Percentiles rank a stretch among this genome's conserved stretches.
phyloP scores from a whole-genome alignment of 92 coral and sea anemone species.

The Pocillopora meandrina region DNA sequence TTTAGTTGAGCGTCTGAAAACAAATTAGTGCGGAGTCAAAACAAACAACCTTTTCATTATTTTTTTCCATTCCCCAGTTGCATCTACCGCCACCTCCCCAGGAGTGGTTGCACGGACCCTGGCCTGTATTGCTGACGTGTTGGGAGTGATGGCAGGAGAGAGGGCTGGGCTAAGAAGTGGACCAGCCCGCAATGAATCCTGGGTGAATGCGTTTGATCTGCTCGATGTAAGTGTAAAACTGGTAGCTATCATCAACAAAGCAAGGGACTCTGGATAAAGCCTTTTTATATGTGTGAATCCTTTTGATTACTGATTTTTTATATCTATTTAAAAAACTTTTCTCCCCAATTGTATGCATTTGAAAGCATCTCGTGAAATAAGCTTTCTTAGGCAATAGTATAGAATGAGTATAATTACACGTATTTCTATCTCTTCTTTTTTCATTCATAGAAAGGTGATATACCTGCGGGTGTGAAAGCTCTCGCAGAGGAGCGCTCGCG shows the following conservation, averaged over 20 bases:
- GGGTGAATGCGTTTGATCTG: slow-evolving; percentile 87
- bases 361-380: too few species aligned
- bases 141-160: slow-evolving; percentile 98
- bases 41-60: too few species aligned
- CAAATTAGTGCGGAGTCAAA: too few species aligned
- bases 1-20: too few species aligned
- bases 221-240: slow-evolving; percentile 63
- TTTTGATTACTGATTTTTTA: too few species aligned
- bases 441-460: slow-evolving; percentile 60
- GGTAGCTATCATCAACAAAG: too few species aligned
- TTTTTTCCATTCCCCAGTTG: slow-evolving; percentile 58
- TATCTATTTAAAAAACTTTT: too few species aligned
- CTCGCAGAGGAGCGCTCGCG: slow-evolving; percentile 78
- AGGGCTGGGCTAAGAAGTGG: slow-evolving; percentile 97
- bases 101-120: slow-evolving; percentile 91
- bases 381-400: too few species aligned
- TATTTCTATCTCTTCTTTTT: background rate
- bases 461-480: slow-evolving; percentile 73
- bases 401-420: too few species aligned
- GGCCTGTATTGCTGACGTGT: slow-evolving; percentile 95
- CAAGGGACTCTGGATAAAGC: background rate
- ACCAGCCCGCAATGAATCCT: slow-evolving; percentile 86
- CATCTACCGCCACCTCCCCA: slow-evolving; percentile 63
- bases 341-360: too few species aligned
- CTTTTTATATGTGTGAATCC: too few species aligned